These are phyloP conservation scores for Salvelinus fontinalis DNA, from an alignment of 2,113 vertebrate genomes.

Conservation along the genomic window DNA sequence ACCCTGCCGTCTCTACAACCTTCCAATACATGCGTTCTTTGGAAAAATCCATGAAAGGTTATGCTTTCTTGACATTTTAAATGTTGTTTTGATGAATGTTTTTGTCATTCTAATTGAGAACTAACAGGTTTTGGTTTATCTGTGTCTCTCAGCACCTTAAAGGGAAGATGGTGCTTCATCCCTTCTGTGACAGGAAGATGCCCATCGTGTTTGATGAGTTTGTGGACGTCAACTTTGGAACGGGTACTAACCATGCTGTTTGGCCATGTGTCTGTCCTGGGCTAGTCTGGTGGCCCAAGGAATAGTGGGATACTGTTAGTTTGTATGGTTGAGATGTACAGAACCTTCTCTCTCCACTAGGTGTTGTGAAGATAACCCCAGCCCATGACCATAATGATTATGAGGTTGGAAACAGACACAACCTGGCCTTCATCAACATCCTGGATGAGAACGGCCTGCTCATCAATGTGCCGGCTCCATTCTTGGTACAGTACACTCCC, in stretches of 20 bases:
- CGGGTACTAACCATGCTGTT: conserved; percentile 63
- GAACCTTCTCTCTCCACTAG: conserved; percentile 54
- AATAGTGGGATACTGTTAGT: neutral
- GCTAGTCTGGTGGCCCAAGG: no score
- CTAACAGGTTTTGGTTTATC: no score
- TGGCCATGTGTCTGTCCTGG: neutral
- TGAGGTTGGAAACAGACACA: conserved; percentile 85
- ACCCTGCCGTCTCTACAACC: no score
- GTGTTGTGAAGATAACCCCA: conserved; percentile 91
- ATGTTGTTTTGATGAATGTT: no score
- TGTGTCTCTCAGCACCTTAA: conserved; percentile 75
- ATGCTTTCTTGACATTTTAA: no score
- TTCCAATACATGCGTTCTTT: no score
- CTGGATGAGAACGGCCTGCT: conserved; percentile 84
- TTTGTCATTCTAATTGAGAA: no score
- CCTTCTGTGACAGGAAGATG: conserved; percentile 82
- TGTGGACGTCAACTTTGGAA: conserved; percentile 84
- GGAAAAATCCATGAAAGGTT: no score
- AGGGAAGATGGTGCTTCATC: conserved; percentile 79
- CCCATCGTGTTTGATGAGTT: conserved; percentile 83
- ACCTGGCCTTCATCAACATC: conserved; percentile 84
- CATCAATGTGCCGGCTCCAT: conserved; percentile 86
- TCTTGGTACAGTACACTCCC: conserved; percentile 74
- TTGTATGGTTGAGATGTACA: neutral
- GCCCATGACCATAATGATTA: conserved; percentile 91